Evolutionary conservation across 2,113 vertebrate species (phyloP).

Genomic region (Uropsilus gracilis): DNA sequence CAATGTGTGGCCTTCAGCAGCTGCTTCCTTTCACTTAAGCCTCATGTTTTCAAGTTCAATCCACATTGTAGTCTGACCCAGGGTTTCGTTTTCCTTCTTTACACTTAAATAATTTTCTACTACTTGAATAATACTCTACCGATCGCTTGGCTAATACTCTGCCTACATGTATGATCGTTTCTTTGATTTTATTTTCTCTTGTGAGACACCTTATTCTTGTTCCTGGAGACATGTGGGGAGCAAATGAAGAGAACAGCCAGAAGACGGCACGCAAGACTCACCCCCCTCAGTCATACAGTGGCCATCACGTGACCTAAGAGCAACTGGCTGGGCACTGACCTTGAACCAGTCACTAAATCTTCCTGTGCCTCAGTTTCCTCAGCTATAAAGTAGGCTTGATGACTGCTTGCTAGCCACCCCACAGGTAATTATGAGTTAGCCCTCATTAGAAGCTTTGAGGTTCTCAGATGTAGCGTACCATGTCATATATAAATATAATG

Average conservation of each 20-base stretch:
- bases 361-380: constrained; percentile 37
- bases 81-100: background rate
- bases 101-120: background rate
- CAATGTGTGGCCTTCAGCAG: background rate
- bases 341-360: background rate
- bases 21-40: background rate
- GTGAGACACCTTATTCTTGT: background rate
- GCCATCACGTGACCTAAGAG: background rate
- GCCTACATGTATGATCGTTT: background rate
- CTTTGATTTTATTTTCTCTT: background rate
- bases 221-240: background rate
- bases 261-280: background rate
- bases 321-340: background rate
- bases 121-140: background rate
- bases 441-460: constrained; percentile 60
- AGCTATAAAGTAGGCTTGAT: constrained; percentile 59
- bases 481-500: constrained; percentile 55
- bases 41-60: background rate
- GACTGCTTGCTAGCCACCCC: constrained; percentile 6
- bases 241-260: background rate
- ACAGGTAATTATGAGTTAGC: constrained; percentile 55
- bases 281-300: background rate
- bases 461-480: constrained; percentile 46
- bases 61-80: too few species aligned
- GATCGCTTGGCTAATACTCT: background rate